phyloP scores from a whole-genome alignment of 2,797 vertebrate genomes.

The Petrocephalus schoutedeni region DNA sequence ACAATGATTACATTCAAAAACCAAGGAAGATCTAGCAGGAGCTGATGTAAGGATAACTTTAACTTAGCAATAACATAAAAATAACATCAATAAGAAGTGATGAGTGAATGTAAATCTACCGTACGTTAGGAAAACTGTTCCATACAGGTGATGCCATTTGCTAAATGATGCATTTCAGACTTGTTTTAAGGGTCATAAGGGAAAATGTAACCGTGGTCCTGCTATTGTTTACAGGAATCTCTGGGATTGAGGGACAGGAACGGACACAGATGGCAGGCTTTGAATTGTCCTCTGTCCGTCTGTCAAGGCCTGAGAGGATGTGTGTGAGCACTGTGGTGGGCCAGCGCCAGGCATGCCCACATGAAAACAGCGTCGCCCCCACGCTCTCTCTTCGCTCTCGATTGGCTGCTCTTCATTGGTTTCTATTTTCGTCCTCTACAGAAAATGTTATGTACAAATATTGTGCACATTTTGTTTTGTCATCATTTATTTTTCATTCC shows the following conservation, averaged over 20 bases:
- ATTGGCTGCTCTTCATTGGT: not conserved
- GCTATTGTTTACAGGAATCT: not conserved
- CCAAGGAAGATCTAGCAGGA: not conserved
- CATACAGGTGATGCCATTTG: not conserved
- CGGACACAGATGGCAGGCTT: conserved; percentile 4
- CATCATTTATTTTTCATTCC: conserved; percentile 5
- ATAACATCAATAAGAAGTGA: not conserved
- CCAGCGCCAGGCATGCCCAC: not conserved
- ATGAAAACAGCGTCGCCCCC: not conserved
- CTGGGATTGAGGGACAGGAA: not conserved
- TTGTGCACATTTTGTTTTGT: not conserved
- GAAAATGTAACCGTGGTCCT: not conserved
- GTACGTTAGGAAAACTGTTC: not conserved
- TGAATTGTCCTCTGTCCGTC: not conserved
- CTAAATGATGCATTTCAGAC: not conserved
- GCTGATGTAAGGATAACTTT: not conserved
- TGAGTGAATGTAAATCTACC: not conserved
- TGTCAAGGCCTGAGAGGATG: not conserved
- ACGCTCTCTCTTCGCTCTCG: not conserved
- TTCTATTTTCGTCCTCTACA: not conserved
- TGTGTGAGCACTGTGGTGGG: not conserved
- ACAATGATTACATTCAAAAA: not conserved
- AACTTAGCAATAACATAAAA: not conserved
- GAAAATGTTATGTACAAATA: not conserved
- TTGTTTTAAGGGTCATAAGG: not conserved